Evolutionary conservation across 2,888 invertebrate species (phyloP).

Genomic region (Encarsia formosa): DNA sequence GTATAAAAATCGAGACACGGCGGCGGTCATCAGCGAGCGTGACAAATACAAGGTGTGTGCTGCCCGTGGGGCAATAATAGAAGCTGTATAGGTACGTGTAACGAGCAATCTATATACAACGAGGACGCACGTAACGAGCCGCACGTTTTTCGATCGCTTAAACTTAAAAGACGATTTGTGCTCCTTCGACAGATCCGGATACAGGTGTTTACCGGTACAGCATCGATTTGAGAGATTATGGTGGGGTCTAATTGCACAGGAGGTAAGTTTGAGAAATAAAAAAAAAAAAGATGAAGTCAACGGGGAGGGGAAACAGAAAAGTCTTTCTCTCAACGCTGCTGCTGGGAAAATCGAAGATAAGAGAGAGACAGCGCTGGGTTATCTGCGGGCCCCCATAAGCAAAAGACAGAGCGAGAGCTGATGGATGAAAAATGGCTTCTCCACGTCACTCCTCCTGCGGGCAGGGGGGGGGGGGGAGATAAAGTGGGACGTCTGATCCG

Average conservation of each 20-base stretch:
- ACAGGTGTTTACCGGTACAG: too few species aligned
- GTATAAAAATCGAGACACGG: too few species aligned
- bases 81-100: slow-evolving; percentile 21
- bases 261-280: background rate
- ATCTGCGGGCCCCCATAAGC: slow-evolving; percentile 45
- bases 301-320: too few species aligned
- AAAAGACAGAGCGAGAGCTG: slow-evolving; percentile 44
- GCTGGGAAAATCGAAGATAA: too few species aligned
- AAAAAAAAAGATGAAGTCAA: background rate
- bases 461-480: slow-evolving; percentile 46
- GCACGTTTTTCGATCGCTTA: too few species aligned
- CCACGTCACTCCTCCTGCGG: slow-evolving; percentile 46
- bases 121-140: slow-evolving; percentile 47
- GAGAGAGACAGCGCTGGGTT: slow-evolving; percentile 38
- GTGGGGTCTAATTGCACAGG: too few species aligned
- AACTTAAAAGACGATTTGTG: too few species aligned
- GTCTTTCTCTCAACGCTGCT: too few species aligned
- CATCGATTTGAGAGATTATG: too few species aligned
- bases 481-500: slow-evolving; percentile 53
- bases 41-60: background rate
- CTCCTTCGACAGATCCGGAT: slow-evolving; percentile 32
- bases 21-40: too few species aligned
- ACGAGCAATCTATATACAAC: slow-evolving; percentile 45
- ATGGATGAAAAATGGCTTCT: slow-evolving; percentile 52
- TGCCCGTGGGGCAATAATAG: too few species aligned